phyloP scores from a whole-genome alignment of 2,113 vertebrate genomes.

The Garra rufa region DNA sequence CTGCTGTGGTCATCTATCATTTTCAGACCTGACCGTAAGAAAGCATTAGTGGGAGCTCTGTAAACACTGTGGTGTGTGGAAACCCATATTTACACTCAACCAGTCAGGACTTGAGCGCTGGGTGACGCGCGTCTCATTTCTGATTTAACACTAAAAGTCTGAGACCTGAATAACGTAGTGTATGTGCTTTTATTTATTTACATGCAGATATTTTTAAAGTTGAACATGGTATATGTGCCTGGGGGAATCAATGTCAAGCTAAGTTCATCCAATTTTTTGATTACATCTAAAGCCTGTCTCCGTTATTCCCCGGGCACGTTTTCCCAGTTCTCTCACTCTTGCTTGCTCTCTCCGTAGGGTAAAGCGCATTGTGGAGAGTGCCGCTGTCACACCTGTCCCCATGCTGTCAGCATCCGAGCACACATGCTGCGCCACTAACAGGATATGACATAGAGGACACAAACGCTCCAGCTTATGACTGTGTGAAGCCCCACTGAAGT shows the following conservation, averaged over 20 bases:
- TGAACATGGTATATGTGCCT: not conserved
- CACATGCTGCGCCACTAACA: not conserved
- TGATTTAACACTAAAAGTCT: not conserved
- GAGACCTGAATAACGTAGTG: not conserved
- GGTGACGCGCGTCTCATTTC: not conserved
- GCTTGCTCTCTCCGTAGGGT: not conserved
- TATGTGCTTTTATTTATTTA: slow-evolving; percentile 11
- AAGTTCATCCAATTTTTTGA: slow-evolving; percentile 20
- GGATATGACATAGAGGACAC: slow-evolving; percentile 7
- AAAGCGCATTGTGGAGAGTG: not conserved
- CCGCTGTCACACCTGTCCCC: slow-evolving; percentile 25
- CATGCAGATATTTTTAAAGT: not conserved
- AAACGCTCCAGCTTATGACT: not conserved
- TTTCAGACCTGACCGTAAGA: not conserved
- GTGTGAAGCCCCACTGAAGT: not conserved
- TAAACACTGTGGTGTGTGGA: slow-evolving; percentile 13
- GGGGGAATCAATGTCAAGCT: not conserved
- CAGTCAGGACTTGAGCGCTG: not conserved
- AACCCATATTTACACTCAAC: slow-evolving; percentile 19
- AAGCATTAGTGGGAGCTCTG: slow-evolving; percentile 6
- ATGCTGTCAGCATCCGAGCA: slow-evolving; percentile 11
- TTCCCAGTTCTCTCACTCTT: not conserved
- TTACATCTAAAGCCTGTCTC: slow-evolving; percentile 10
- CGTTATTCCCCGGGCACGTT: not conserved
- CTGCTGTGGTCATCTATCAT: slow-evolving; percentile 17